Conservation (phyloP, 2,113 vertebrate species). For the Ammospiza nelsoni region DNA sequence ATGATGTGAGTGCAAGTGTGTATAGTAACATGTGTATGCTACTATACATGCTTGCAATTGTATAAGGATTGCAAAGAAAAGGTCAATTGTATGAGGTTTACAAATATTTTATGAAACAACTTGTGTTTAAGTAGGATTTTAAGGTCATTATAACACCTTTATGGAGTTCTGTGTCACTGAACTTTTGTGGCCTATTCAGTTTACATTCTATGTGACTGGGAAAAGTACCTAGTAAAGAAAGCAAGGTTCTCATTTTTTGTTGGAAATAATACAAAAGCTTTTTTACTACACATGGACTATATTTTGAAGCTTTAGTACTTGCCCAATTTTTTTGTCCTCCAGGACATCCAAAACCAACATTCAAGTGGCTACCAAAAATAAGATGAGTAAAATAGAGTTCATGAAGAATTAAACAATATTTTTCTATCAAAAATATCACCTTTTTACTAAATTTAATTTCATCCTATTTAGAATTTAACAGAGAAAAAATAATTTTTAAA, state of each 20-base stretch:
- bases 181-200: not conserved
- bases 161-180: not conserved
- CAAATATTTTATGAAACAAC: not conserved
- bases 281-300: not conserved
- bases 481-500: not conserved
- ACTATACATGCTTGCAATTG: not conserved
- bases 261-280: not conserved
- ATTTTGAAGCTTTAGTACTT: not conserved
- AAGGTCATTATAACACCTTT: not conserved
- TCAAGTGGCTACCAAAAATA: not conserved
- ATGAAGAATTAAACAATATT: not conserved
- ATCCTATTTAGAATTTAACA: not conserved
- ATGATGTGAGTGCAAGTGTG: not conserved
- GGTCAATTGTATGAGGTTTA: not conserved
- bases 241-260: not conserved
- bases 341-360: not conserved
- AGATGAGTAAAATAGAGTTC: not conserved
- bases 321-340: not conserved
- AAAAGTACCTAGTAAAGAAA: slow-evolving; percentile 8
- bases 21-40: not conserved
- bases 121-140: not conserved
- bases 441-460: not conserved
- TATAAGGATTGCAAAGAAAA: not conserved
- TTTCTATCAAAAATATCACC: not conserved
- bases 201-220: not conserved